Percentiles rank a stretch among this genome's conserved stretches.
Conservation (phyloP, 1,140 invertebrate species). For the Panagrolaimus sp. region DNA sequence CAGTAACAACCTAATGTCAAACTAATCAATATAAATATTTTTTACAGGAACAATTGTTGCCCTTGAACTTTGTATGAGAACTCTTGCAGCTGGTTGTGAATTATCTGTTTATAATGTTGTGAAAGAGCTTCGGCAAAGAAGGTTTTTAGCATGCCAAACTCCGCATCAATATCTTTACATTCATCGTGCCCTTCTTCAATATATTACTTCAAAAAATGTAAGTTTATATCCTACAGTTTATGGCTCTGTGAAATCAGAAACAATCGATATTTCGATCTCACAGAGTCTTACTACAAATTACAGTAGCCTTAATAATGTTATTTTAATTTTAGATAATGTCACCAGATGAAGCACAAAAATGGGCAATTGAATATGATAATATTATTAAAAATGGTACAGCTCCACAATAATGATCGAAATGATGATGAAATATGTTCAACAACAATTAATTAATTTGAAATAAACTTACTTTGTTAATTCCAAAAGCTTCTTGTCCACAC, state of each 20-base stretch:
- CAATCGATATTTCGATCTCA: no score
- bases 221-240: no score
- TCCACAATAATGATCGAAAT: neutral
- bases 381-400: slow-evolving; percentile 17
- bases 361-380: slow-evolving; percentile 18
- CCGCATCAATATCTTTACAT: slow-evolving; percentile 49
- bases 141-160: slow-evolving; percentile 46
- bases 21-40: no score
- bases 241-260: no score
- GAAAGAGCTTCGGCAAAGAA: slow-evolving; percentile 32
- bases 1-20: no score
- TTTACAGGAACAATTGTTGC: slow-evolving; percentile 43
- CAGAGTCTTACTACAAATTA: no score
- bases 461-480: slow-evolving; percentile 38
- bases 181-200: slow-evolving; percentile 40
- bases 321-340: slow-evolving; percentile 22
- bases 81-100: slow-evolving; percentile 36
- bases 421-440: no score
- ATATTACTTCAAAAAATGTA: slow-evolving; percentile 42
- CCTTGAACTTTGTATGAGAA: slow-evolving; percentile 35
- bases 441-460: no score
- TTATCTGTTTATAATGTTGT: slow-evolving; percentile 45
- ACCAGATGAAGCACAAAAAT: slow-evolving; percentile 20
- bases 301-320: neutral
- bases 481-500: slow-evolving; percentile 42